These are phyloP conservation scores for Trachymyrmex cornetzi DNA, from an alignment of 1,140 invertebrate species.

Conservation along the genomic window DNA sequence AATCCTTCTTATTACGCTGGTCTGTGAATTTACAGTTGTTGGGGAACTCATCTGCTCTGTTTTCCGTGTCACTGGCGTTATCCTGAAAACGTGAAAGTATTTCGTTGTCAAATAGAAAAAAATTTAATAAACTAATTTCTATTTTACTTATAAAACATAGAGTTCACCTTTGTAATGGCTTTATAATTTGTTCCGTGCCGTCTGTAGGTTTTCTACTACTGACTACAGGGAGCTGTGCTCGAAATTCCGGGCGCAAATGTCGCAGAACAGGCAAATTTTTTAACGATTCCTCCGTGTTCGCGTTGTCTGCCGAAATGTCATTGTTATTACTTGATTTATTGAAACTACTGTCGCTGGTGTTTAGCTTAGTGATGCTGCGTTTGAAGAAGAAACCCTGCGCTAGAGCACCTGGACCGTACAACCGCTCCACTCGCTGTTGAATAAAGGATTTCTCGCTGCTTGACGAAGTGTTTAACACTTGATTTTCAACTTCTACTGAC, in stretches of 20 bases:
- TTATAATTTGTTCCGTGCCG: constrained; percentile 84
- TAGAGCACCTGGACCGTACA: constrained; percentile 94
- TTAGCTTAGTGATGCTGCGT: constrained; percentile 82
- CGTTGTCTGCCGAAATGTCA: constrained; percentile 81
- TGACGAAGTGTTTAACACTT: constrained; percentile 78
- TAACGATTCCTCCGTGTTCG: constrained; percentile 82
- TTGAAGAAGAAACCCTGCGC: constrained; percentile 93
- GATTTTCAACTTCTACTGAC: constrained; percentile 69
- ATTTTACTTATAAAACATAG: not conserved
- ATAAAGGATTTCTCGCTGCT: constrained; percentile 93
- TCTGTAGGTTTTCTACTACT: constrained; percentile 88
- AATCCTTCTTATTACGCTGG: constrained; percentile 38
- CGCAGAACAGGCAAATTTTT: constrained; percentile 91
- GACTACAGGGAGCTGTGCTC: constrained; percentile 92
- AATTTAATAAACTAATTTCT: not conserved
- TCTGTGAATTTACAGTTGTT: constrained; percentile 40
- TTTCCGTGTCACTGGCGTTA: constrained; percentile 64
- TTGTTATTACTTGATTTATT: constrained; percentile 85
- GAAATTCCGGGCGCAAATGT: constrained; percentile 93
- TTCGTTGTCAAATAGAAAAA: not conserved
- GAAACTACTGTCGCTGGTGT: constrained; percentile 82
- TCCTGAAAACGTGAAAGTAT: constrained; percentile 32
- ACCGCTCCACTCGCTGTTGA: constrained; percentile 94
- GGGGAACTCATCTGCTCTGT: constrained; percentile 49
- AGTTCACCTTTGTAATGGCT: constrained; percentile 82